Percentiles rank a stretch among this genome's conserved stretches.
These are phyloP conservation scores for Paralichthys olivaceus DNA, from an alignment of 2,113 vertebrate species.

Conservation along the genomic window DNA sequence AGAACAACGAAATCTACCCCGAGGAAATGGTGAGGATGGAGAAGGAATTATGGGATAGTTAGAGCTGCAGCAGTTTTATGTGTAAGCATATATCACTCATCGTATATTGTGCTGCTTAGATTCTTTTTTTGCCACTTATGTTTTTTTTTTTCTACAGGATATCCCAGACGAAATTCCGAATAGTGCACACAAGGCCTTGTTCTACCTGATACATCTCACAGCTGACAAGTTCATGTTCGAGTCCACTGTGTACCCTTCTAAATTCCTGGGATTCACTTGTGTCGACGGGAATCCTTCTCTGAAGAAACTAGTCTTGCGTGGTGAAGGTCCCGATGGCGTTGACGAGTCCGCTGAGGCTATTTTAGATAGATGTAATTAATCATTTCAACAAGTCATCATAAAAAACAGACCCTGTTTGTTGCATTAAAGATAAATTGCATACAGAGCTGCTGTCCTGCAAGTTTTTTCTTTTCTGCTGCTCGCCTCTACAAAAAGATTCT, in stretches of 20 bases:
- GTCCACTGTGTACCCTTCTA: neutral
- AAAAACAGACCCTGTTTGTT: neutral
- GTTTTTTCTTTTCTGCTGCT: neutral
- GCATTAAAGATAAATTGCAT: neutral
- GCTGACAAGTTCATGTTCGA: neutral
- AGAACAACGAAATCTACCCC: neutral
- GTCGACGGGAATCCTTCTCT: fast-evolving
- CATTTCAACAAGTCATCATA: neutral
- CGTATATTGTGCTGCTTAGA: too few species aligned
- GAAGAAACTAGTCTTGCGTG: slow-evolving; percentile 34
- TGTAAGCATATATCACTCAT: neutral
- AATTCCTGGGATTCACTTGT: slow-evolving; percentile 40
- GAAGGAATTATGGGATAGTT: neutral
- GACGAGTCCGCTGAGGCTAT: fast-evolving
- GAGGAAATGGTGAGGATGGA: slow-evolving; percentile 50
- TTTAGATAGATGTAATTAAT: neutral
- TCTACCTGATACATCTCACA: fast-evolving
- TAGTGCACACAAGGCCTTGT: slow-evolving; percentile 12
- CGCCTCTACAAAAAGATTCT: too few species aligned
- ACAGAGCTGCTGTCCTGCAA: neutral
- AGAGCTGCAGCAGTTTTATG: neutral
- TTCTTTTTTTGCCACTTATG: neutral
- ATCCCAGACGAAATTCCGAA: fast-evolving
- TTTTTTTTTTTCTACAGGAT: slow-evolving; percentile 23
- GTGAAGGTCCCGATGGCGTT: fast-evolving